phyloP scores from a whole-genome alignment of 2,888 invertebrate genomes.

The Andrena flavipes region DNA sequence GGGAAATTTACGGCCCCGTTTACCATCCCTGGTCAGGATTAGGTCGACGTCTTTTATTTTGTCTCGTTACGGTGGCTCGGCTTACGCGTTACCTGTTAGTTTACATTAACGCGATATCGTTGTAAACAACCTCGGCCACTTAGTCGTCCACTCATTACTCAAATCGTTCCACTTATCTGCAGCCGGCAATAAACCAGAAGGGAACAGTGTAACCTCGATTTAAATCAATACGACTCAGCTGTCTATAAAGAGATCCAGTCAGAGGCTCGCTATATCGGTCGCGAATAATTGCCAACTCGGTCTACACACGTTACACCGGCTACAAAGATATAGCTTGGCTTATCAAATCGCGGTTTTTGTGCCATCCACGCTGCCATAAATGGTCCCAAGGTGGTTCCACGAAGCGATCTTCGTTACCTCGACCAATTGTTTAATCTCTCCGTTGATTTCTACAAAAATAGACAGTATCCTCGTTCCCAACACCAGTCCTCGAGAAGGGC shows the following conservation, averaged over 20 bases:
- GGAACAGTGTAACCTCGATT: slow-evolving; percentile 36
- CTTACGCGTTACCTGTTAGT: slow-evolving; percentile 10
- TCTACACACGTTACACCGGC: slow-evolving; percentile 21
- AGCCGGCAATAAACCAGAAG: slow-evolving; percentile 20
- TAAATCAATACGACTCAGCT: slow-evolving; percentile 18
- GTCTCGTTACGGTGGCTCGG: slow-evolving; percentile 16
- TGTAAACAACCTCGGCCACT: slow-evolving; percentile 46
- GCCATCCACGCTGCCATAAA: slow-evolving; percentile 38
- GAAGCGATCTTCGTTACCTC: slow-evolving; percentile 44
- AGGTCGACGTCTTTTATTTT: not conserved
- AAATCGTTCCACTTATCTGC: slow-evolving; percentile 36
- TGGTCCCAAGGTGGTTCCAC: slow-evolving; percentile 40
- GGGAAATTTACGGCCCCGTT: no score
- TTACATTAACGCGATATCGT: slow-evolving; percentile 13
- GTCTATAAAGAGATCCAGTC: slow-evolving; percentile 2
- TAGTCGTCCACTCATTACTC: slow-evolving; percentile 29
- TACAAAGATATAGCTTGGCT: slow-evolving; percentile 39
- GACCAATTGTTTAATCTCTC: slow-evolving; percentile 33
- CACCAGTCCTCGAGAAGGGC: not conserved
- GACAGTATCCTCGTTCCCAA: not conserved
- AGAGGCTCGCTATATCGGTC: not conserved
- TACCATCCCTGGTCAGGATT: no score
- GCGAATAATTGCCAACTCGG: slow-evolving; percentile 16
- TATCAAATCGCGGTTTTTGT: slow-evolving; percentile 46
- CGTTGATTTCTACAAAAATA: no score